phyloP scores from a whole-genome alignment of 2,888 invertebrate genomes.

The Pyrochroa serraticornis region DNA sequence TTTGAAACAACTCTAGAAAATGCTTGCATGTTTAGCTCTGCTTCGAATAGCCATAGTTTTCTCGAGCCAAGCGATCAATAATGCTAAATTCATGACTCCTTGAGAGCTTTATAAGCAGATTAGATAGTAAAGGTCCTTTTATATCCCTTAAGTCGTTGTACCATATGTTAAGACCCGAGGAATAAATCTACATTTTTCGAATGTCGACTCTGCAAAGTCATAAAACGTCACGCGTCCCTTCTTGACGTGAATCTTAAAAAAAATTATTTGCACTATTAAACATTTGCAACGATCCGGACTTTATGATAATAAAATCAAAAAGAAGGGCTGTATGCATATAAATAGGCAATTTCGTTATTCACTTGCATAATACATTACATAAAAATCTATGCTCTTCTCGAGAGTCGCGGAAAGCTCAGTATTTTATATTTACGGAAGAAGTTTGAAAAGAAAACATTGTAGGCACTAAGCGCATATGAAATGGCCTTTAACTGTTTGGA shows the following conservation, averaged over 20 bases:
- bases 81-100: slow-evolving; percentile 10
- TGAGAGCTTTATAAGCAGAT: slow-evolving; percentile 12
- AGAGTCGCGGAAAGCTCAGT: not conserved
- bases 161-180: too few relatives aligned
- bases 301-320: too few relatives aligned
- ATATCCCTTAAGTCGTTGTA: slow-evolving; percentile 3
- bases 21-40: not conserved
- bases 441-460: slow-evolving; percentile 16
- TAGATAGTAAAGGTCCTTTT: slow-evolving; percentile 10
- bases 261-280: too few relatives aligned
- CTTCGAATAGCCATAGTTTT: slow-evolving; percentile 6
- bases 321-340: not conserved
- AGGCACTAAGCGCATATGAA: slow-evolving; percentile 14
- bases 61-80: not conserved
- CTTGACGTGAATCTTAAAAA: too few relatives aligned
- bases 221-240: too few relatives aligned
- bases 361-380: slow-evolving; percentile 10
- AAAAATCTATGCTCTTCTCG: slow-evolving; percentile 3
- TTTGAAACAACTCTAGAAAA: not conserved
- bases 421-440: slow-evolving; percentile 17
- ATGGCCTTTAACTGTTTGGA: slow-evolving; percentile 15
- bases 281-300: too few relatives aligned
- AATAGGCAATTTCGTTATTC: not conserved
- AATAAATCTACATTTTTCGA: too few relatives aligned
- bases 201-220: too few relatives aligned